Conservation (phyloP, 2,888 invertebrate species). For the Marronus borbonicus region DNA sequence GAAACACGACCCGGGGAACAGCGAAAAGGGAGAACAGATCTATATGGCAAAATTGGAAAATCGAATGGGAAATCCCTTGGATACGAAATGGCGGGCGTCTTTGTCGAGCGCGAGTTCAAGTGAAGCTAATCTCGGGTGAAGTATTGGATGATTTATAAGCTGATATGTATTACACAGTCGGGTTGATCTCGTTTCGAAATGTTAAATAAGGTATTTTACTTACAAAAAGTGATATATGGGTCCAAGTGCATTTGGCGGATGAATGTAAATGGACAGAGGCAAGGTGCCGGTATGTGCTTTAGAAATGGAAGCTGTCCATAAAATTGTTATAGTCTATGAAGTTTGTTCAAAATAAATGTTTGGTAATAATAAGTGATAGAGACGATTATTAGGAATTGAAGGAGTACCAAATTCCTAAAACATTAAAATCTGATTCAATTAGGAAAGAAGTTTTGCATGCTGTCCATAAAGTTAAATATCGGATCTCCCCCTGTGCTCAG, state of each 20-base stretch:
- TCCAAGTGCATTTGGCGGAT: background rate
- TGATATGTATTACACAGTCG: background rate
- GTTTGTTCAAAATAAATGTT: too few species aligned
- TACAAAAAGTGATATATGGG: background rate
- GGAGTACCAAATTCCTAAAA: too few species aligned
- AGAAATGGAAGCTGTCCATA: background rate
- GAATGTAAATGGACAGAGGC: too few species aligned
- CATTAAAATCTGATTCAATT: too few species aligned
- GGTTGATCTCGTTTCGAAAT: slow-evolving; percentile 1
- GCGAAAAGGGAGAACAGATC: background rate
- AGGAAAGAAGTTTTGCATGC: too few species aligned
- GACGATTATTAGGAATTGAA: too few species aligned
- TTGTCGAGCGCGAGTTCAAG: slow-evolving; percentile 6
- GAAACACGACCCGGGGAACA: background rate
- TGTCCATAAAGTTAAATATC: too few species aligned
- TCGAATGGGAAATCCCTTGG: background rate
- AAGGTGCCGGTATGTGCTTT: background rate
- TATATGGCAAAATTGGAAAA: slow-evolving; percentile 22
- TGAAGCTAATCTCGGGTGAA: slow-evolving; percentile 18
- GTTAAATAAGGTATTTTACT: background rate
- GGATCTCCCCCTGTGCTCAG: too few species aligned
- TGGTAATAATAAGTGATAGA: too few species aligned
- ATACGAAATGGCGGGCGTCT: slow-evolving; percentile 16
- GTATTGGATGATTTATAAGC: slow-evolving; percentile 20
- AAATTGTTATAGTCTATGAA: background rate